Conservation (phyloP, 1,140 invertebrate species). For the Choristoneura fumiferana region DNA sequence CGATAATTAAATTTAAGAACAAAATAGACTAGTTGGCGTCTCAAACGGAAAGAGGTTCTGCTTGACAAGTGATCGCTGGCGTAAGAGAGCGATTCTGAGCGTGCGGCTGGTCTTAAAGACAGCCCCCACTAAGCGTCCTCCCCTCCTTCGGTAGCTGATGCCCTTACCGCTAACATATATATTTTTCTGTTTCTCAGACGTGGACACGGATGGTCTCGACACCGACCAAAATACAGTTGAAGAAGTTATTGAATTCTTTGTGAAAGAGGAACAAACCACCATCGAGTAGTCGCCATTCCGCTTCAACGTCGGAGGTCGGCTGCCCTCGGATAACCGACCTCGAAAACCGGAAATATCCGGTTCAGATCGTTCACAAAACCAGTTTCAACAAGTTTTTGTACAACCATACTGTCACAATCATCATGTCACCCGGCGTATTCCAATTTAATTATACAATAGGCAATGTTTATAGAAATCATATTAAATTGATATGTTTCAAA, state of each 20-base stretch:
- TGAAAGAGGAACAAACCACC: constrained; percentile 95
- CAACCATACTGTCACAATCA: constrained; percentile 39
- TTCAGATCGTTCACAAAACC: constrained; percentile 8
- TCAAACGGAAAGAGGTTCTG: too few species aligned
- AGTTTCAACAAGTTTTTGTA: constrained; percentile 51
- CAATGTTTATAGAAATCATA: constrained; percentile 73
- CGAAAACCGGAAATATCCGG: constrained; percentile 24
- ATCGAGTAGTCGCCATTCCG: constrained; percentile 81
- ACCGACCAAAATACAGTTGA: constrained; percentile 94
- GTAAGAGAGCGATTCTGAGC: too few species aligned
- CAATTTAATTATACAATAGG: constrained; percentile 70
- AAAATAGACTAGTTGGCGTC: too few species aligned
- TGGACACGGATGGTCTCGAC: constrained; percentile 95
- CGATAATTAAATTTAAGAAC: too few species aligned
- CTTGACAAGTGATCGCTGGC: too few species aligned
- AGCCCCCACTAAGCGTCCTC: too few species aligned
- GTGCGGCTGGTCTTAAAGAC: too few species aligned
- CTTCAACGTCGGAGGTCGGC: constrained; percentile 47
- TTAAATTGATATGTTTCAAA: constrained; percentile 75
- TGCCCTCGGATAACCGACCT: constrained; percentile 35
- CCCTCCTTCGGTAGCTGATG: too few species aligned
- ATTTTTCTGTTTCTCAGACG: constrained; percentile 80
- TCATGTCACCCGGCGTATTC: constrained; percentile 58
- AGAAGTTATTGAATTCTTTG: constrained; percentile 97
- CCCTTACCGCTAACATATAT: too few species aligned